Conservation (phyloP, 2,888 invertebrate species). For the Podotricha telesiphe region DNA sequence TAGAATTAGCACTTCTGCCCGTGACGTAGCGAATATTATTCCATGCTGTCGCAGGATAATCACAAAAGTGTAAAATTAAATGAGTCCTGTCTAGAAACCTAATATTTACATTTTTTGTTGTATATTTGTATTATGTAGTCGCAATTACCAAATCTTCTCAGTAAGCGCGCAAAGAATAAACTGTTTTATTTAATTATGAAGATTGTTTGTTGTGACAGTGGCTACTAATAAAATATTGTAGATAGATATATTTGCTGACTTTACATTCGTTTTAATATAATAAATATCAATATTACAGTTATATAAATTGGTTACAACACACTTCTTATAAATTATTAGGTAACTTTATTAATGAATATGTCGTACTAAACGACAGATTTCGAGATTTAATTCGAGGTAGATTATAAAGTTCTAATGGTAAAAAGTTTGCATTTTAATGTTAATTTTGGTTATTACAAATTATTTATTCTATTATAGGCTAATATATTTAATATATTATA, state of each 20-base stretch:
- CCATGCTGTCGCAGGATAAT: constrained; percentile 46
- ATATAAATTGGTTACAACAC: too few species aligned
- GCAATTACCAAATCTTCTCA: constrained; percentile 10
- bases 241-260: not conserved
- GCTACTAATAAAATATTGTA: not conserved
- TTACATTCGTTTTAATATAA: too few species aligned
- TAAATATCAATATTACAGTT: too few species aligned
- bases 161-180: constrained; percentile 5
- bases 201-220: not conserved
- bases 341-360: constrained; percentile 37
- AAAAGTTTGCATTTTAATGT: not conserved
- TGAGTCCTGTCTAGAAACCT: constrained; percentile 54
- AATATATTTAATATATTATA: too few species aligned
- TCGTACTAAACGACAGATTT: constrained; percentile 21
- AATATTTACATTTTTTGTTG: constrained; percentile 33
- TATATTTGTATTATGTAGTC: not conserved
- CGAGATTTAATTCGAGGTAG: constrained; percentile 8
- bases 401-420: not conserved
- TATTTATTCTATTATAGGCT: too few species aligned
- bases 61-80: constrained; percentile 59
- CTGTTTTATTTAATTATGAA: constrained; percentile 1
- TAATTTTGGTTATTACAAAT: not conserved
- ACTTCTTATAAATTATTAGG: constrained; percentile 32
- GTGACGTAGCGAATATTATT: constrained; percentile 53
- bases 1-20: constrained; percentile 52